Conservation (phyloP, 2,888 invertebrate genomes). For the Himalopsyche tibetana region DNA sequence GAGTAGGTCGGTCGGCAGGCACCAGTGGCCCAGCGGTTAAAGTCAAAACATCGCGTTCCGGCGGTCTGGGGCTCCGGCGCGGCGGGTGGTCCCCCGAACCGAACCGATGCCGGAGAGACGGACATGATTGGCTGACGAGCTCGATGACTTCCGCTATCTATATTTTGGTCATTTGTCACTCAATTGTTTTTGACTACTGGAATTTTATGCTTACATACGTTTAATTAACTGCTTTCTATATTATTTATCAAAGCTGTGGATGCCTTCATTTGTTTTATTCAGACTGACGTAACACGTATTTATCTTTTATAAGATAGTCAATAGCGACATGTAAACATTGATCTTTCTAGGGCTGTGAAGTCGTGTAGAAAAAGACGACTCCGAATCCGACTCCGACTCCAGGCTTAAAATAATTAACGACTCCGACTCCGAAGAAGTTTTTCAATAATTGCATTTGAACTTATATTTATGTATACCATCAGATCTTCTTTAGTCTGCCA, state of each 20-base stretch:
- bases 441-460: too few species aligned
- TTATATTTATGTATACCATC: too few species aligned
- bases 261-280: background rate
- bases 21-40: background rate
- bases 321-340: too few species aligned
- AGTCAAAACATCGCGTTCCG: background rate
- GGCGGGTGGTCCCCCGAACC: constrained; percentile 2
- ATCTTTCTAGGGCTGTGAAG: too few species aligned
- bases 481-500: too few species aligned
- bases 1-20: constrained; percentile 17
- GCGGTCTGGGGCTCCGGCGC: background rate
- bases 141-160: background rate
- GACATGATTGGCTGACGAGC: background rate
- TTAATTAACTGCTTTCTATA: background rate
- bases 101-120: background rate
- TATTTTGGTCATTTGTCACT: background rate
- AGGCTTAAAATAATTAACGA: too few species aligned
- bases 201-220: background rate
- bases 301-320: too few species aligned
- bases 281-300: too few species aligned
- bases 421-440: too few species aligned
- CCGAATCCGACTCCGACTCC: too few species aligned
- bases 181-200: background rate
- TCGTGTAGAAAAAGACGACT: too few species aligned
- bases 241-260: background rate